These are phyloP conservation scores for Alectura lathami DNA, from an alignment of 2,113 vertebrate genomes.

Conservation along the genomic window DNA sequence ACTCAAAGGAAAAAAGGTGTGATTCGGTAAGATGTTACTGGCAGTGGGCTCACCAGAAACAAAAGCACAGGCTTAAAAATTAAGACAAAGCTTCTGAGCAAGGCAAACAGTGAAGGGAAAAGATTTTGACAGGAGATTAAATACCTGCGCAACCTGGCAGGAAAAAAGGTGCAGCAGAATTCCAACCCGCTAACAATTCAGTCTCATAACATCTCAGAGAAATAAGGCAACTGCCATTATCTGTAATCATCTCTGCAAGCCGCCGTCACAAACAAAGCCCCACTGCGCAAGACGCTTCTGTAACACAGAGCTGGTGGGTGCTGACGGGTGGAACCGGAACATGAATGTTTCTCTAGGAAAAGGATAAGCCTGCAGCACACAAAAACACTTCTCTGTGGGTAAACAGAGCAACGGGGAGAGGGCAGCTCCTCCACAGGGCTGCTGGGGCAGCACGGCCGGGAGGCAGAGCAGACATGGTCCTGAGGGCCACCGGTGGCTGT, in stretches of 20 bases:
- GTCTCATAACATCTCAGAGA: not conserved
- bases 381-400: not conserved
- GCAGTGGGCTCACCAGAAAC: not conserved
- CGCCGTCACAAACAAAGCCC: not conserved
- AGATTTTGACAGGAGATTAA: not conserved
- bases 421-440: not conserved
- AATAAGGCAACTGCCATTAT: conserved; percentile 1
- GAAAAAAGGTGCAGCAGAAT: not conserved
- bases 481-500: not conserved
- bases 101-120: not conserved
- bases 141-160: not conserved
- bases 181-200: not conserved
- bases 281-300: not conserved
- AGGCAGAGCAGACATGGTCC: not conserved
- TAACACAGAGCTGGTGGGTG: not conserved
- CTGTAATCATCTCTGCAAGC: not conserved
- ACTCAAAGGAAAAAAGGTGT: not conserved
- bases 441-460: not conserved
- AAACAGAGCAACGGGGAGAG: fast-evolving
- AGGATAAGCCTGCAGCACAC: not conserved
- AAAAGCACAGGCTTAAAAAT: not conserved
- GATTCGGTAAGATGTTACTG: not conserved
- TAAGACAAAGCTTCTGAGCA: not conserved
- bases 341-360: not conserved
- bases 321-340: not conserved